Evolutionary conservation across 2,113 vertebrate species (phyloP), one percentile per base, ranked within the genome.

Genomic region (Coregonus clupeaformis): DNA sequence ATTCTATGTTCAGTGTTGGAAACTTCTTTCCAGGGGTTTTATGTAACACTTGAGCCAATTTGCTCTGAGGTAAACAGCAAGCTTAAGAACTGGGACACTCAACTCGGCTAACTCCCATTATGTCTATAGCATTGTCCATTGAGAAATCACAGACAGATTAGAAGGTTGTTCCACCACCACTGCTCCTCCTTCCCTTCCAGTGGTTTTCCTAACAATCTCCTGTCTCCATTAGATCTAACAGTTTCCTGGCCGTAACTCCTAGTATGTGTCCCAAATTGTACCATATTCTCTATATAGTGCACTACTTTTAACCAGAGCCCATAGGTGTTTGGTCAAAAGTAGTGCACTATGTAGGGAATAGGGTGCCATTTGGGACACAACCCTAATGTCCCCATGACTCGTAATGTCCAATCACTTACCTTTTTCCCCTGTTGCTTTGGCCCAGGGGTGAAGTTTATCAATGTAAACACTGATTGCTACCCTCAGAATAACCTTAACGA

Each of bases 401-500:
- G n/a, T 62, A 13, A 52, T 32, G 32, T 64, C 49, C 24, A 45
- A 36, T 66, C 29, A 66, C 6, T 30, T 42, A 12, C 72, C 62
- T 36, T 67, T 45, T 20, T 57, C 74, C n/a, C 71, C 49, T 75
- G 71, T 59, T 59, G 57, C 57, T 2, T 22, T 59, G 18, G 20
- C 27, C 45, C 20, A 70, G 49, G 68, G 65, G 63, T 36, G 27
- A 55, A 70, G 76, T 57, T 72, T 27, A 74, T 77, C 71, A 29
- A 55, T 68, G 68, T 80, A 78, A 76, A 69, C 59, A 69, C 67
- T 73, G 75, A 65, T 13, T 71, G 52, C 59, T 29, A 42, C 66
- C 60, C 81, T 81, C 75, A 84, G 82, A 88, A 89, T 90, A 89
- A 86, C 81, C 69, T 75, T 72, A 75, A 36, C 79, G 71, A 52